Base-by-base conservation (phyloP, 2,113 vertebrate genomes). In the Hymenochirus boettgeri region DNA sequence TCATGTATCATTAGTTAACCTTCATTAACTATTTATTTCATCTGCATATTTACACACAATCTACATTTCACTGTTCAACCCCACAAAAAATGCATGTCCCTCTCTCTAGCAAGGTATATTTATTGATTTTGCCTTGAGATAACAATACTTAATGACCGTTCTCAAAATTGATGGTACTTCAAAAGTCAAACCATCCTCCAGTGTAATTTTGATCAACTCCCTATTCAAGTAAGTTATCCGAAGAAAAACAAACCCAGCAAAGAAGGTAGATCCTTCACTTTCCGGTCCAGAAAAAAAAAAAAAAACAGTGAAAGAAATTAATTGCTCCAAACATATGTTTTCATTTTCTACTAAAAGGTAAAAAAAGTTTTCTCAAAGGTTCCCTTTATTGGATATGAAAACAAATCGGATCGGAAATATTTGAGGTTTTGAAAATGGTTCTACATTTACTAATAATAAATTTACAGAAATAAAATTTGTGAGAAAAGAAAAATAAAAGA, bases 281-380 rank as follows among this genome's bases (percentile, higher is more conserved):
- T 62, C 47, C 12, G 11, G 31, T 11, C 10, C 70, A 72, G 45
- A 72, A 54, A 53, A 69, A 2, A 21, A 55, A 71, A 72, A 53
- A 72, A 54, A 53, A 69, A 2, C 24, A 55, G 27, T 11, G 31
- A 55, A 71, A 63, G 37, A 63, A 69, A 71, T 54, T 53, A n/a
- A 70, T 65, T 72, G 64, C 60, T 74, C 73, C 62, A 48, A 29
- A 61, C 18, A 57, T 70, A 52, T 0, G 0, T 70, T 75, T 79
- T 23, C 50, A 46, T 78, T 75, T 53, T 76, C 60, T 13, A 3
- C 15, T 50, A 74, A 72, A 62, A 58, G 18, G 24, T 61, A 75
- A 73, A 54, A 15, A 47, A 60, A 18, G 26, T 17, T 22, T 35
- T 45, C 46, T 59, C 52, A 72, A 72, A 70, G 19, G 2, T 66